Base-by-base conservation (phyloP, 2,113 vertebrate genomes). In the Scolopax mira region DNA sequence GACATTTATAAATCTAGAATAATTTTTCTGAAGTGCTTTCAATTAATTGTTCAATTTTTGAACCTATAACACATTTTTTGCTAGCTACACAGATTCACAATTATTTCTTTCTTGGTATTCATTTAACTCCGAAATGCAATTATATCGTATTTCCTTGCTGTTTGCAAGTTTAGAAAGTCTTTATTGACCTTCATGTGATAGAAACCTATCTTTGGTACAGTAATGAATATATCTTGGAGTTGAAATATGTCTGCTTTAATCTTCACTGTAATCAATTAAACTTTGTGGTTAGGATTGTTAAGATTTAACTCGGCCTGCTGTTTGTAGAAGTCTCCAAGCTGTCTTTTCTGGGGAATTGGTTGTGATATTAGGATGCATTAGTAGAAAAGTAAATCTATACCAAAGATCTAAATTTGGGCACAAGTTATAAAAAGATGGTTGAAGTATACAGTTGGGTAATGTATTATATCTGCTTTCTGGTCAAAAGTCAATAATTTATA, bases 241-340 rank as follows among this genome's bases (percentile, higher is more conserved):
- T 85, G 85, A 69, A 93, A 89, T 75, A 42, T 39, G 70, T 94
- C 91, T 85, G 33, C 79, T 93, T 95, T 96, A 94, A 97, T 97
- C 88, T 95, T 83, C 57, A 37, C 42, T 83, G 67, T 89, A 95
- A 97, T 96, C 83, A 97, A 90, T 95, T 97, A 97, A 96, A 57
- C 57, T 94, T 67, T 79, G 77, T 82, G 89, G 41, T 90, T 88
- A 61, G 73, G 66, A 66, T 16, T 81, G 57, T 37, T 54, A 58
- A 64, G 49, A 62, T 88, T 92, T 90, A 44, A 86, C 51, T 66
- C 67, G 80, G n/a, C n/a, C 7, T 8, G 28, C 42, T 78, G 58
- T 86, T 88, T 74, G 62, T 41, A 88, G 79, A 72, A 86, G 48
- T 78, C 46, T 70, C 3, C 55, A 74, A 88, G 25, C 22, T 88